Base-by-base conservation (phyloP, 2,113 vertebrate species). In the Phalacrocorax aristotelis region DNA sequence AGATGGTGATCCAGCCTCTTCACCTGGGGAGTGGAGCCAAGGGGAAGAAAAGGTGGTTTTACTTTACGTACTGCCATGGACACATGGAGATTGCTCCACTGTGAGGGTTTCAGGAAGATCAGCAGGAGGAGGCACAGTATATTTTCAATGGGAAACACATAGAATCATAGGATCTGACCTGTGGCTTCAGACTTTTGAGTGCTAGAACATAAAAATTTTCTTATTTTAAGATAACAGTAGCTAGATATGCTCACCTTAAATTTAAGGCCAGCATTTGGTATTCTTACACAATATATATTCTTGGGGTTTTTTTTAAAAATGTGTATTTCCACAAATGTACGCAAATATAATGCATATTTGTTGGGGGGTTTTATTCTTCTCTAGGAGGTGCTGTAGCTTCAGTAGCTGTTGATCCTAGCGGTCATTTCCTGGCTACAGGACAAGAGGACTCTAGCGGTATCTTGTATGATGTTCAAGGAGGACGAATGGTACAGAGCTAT, bases 381-480 rank as follows among this genome's bases (percentile, higher is more conserved):
- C 11, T 92, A 99, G 99, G 99, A 74, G 99, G 99, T 70, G 98
- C 99, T 2, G 99, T 99, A 32, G 99, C 99, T 23, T 99, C 99
- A 0, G 99, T 99, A 80, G 99, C 99, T 5, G 99, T 99, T 77
- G 99, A 99, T 94, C 99, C 99, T 61, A 99, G 99, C 6, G 99
- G 99, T 30, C 98, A 99, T 54, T 99, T 99, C 86, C 98, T 99
- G 96, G 99, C 99, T 81, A 99, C 99, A 0, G 99, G 99, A 46
- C 99, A 99, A 93, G 99, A 99, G 95, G 99, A 99, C 97, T 99
- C 99, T 8, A 99, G 99, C 92, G 99, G 99, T 80, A 99, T 99
- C 99, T 74, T 99, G 77, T 99, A 99, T 5, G 99, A 99, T 95
- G 99, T 99, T 87, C 97, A 98, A 97, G 99, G 99, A 57, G 99